phyloP scores from a whole-genome alignment of 1,140 invertebrate genomes.

The Lutraria rhynchaena region DNA sequence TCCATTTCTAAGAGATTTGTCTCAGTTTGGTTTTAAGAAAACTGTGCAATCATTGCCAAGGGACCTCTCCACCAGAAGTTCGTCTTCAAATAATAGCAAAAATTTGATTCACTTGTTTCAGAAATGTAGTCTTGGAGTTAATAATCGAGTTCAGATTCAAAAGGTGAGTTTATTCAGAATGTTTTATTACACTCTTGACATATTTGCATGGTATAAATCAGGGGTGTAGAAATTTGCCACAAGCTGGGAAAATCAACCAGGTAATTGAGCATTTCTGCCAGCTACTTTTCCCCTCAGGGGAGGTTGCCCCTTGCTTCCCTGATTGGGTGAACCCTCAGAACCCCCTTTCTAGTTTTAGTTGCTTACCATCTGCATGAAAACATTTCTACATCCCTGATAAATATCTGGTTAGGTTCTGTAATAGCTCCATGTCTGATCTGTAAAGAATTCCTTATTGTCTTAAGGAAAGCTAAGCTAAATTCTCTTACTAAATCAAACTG shows the following conservation, averaged over 20 bases:
- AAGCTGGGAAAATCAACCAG: background rate
- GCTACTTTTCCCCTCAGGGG: background rate
- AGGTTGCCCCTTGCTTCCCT: background rate
- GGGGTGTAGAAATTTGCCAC: background rate
- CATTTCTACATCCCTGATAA: no score
- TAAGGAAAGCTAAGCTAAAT: no score
- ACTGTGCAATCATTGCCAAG: background rate
- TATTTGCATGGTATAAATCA: background rate
- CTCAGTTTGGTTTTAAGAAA: constrained; percentile 35
- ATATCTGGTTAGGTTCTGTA: no score
- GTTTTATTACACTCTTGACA: background rate
- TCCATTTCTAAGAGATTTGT: constrained; percentile 12
- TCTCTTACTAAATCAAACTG: no score
- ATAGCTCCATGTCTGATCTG: no score
- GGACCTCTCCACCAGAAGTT: constrained; percentile 13
- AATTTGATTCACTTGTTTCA: constrained; percentile 57
- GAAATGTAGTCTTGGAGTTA: constrained; percentile 42
- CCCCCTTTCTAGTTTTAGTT: no score
- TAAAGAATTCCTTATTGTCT: no score
- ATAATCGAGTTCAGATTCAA: constrained; percentile 3
- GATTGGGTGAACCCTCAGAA: no score
- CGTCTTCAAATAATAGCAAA: constrained; percentile 12
- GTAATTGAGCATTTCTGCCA: background rate
- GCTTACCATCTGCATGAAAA: no score
- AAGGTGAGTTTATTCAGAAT: constrained; percentile 4